Base-by-base conservation (phyloP, 2,888 invertebrate genomes). In the Eilema depressum region DNA sequence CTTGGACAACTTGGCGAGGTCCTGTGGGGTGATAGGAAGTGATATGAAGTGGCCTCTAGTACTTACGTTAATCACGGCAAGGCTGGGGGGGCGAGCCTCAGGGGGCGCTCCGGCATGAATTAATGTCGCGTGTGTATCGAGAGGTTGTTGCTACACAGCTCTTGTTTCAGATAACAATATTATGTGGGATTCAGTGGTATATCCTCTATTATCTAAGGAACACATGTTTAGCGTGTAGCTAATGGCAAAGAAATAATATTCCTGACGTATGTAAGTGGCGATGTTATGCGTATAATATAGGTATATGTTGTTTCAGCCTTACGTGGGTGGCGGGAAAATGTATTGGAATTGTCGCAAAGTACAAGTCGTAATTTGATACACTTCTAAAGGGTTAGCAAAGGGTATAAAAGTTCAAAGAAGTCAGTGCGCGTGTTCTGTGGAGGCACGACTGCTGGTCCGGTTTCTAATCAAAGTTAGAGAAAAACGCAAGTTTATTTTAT, bases 51-150 rank as follows among this genome's bases (percentile, higher is more conserved):
- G 77, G 70, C 75, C 63, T 75, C 70, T 70, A 68, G 63, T 69
- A 77, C 79, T 76, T 81, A 77, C 79, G 79, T 81, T 53, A 79
- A 79, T 82, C 79, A 79, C 71, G 80, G 69, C 72, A 41, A 5
- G 53, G 64, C 61, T 65, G 63, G 17, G 53, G 47, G 63, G 64
- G 63, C 59, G 41, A 25, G 17, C 56, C 68, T 72, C 79, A 10
- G 63, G 70, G 80, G 71, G 33, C 74, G 28, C 66, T 41, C 56
- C 59, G 69, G n/a, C 2, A 53, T 53, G 53, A n/a, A 53, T 53
- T 10, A 12, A 10, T 53, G 53, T n/a, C 53, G 10, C 17, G 70
- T 69, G 74, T 81, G 47, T 61, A 62, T 56, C n/a, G 53, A 23
- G 53, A 61, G 33, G 59, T 56, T 65, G 69, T 65, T 61, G 60